phyloP scores from a whole-genome alignment of 1,140 invertebrate species.

The Drosophila ficusphila region DNA sequence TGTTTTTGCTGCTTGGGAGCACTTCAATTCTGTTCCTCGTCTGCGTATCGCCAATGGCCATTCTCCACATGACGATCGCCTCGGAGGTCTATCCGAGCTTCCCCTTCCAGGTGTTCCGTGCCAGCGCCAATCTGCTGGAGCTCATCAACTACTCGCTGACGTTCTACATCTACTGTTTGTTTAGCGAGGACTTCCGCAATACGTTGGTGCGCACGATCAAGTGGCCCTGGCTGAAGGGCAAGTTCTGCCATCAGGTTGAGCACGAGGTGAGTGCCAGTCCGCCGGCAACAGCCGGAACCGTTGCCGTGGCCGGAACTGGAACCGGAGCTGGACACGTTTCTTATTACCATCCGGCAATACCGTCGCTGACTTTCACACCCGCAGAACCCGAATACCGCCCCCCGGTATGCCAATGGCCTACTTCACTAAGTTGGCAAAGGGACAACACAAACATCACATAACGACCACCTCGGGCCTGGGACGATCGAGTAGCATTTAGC shows the following conservation, averaged over 20 bases:
- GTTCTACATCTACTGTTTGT: conserved; percentile 92
- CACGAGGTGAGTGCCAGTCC: conserved; percentile 76
- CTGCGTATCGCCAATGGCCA: conserved; percentile 91
- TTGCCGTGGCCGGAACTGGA: conserved; percentile 26
- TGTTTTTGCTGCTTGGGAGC: conserved; percentile 89
- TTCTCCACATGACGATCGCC: conserved; percentile 89
- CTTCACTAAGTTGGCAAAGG: conserved; percentile 65
- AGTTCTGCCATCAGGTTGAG: conserved; percentile 71
- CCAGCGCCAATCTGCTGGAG: conserved; percentile 90
- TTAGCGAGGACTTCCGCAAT: conserved; percentile 90
- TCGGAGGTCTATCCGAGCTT: conserved; percentile 87
- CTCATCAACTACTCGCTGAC: conserved; percentile 91
- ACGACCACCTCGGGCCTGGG: conserved; percentile 78
- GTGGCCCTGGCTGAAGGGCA: conserved; percentile 85
- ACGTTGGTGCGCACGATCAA: conserved; percentile 88
- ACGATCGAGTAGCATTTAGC: conserved; percentile 78
- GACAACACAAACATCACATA: conserved; percentile 61
- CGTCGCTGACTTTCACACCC: conserved; percentile 47
- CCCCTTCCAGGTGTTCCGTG: conserved; percentile 90
- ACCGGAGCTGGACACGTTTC: conserved; percentile 11
- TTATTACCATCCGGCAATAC: conserved; percentile 42
- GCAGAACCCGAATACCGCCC: conserved; percentile 39
- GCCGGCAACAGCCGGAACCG: conserved; percentile 56
- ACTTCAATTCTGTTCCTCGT: conserved; percentile 90
- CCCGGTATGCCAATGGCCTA: conserved; percentile 62